A percentile compares a stretch with the other conserved stretches of the same genome.
Evolutionary conservation across 1,140 invertebrate species (phyloP).

Genomic region (Drosophila murphyi): DNA sequence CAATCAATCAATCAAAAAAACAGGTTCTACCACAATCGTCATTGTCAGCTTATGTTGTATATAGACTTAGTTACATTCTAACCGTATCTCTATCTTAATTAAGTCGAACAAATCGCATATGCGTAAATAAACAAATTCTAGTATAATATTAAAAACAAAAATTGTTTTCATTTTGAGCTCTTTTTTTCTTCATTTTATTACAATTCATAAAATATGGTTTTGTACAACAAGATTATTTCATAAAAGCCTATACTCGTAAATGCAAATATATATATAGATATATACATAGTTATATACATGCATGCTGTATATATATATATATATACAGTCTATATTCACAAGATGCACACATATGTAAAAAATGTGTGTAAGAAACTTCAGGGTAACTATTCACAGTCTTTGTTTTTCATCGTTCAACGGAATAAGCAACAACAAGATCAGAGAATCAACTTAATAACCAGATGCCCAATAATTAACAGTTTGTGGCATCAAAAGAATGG

Average conservation of each 20-base stretch:
- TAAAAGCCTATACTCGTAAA: slow-evolving; percentile 55
- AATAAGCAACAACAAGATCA: slow-evolving; percentile 47
- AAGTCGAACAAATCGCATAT: slow-evolving; percentile 56
- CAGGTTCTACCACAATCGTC: slow-evolving; percentile 75
- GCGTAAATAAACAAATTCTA: slow-evolving; percentile 73
- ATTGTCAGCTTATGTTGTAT: slow-evolving; percentile 75
- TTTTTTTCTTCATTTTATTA: slow-evolving; percentile 62
- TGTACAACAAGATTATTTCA: slow-evolving; percentile 60
- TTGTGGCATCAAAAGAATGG: slow-evolving; percentile 2
- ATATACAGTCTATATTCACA: slow-evolving; percentile 18
- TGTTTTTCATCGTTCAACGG: slow-evolving; percentile 49
- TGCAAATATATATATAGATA: slow-evolving; percentile 40
- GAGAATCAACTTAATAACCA: slow-evolving; percentile 1
- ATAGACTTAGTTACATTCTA: slow-evolving; percentile 75
- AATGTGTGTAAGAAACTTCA: slow-evolving; percentile 66
- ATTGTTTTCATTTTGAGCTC: slow-evolving; percentile 11
- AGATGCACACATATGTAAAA: slow-evolving; percentile 15
- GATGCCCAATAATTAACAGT: slow-evolving; percentile 4
- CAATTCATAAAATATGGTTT: slow-evolving; percentile 43
- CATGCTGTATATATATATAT: slow-evolving; percentile 16
- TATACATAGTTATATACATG: slow-evolving; percentile 16
- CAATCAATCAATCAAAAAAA: slow-evolving; percentile 32
- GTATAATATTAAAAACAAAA: slow-evolving; percentile 58
- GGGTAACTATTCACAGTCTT: slow-evolving; percentile 77
- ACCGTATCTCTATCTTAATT: slow-evolving; percentile 73